These are phyloP conservation scores for Trypoxylus dichotomus DNA, from an alignment of 1,140 invertebrate genomes.

Conservation along the genomic window DNA sequence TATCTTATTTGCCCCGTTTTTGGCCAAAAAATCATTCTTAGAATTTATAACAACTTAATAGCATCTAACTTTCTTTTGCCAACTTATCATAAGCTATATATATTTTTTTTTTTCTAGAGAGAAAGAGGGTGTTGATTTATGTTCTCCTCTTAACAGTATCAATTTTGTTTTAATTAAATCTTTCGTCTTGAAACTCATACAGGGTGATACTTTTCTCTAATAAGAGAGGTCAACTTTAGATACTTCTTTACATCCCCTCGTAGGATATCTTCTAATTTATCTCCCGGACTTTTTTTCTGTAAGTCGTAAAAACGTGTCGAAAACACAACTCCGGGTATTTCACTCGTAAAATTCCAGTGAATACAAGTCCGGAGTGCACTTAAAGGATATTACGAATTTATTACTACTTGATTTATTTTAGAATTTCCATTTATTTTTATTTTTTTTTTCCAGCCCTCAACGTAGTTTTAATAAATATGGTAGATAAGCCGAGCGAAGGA, in stretches of 20 bases:
- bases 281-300: neutral
- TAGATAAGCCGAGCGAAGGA: too few species aligned
- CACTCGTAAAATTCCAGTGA: neutral
- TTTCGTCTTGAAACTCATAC: too few species aligned
- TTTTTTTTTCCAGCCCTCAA: too few species aligned
- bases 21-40: constrained; percentile 39
- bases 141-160: neutral
- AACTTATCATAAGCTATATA: neutral
- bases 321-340: neutral
- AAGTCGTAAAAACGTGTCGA: neutral
- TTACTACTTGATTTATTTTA: neutral
- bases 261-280: neutral
- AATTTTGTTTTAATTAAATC: neutral
- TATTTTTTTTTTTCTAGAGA: neutral
- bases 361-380: neutral
- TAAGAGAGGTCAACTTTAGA: too few species aligned
- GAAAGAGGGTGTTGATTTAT: too few species aligned
- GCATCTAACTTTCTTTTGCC: neutral
- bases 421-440: neutral
- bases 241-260: too few species aligned
- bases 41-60: constrained; percentile 25
- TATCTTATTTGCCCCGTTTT: constrained; percentile 40
- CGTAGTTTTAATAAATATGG: too few species aligned
- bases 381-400: neutral
- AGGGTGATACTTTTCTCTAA: too few species aligned